Evolutionary conservation across 2,113 vertebrate genomes (phyloP).

Genomic region (Oreochromis aureus): DNA sequence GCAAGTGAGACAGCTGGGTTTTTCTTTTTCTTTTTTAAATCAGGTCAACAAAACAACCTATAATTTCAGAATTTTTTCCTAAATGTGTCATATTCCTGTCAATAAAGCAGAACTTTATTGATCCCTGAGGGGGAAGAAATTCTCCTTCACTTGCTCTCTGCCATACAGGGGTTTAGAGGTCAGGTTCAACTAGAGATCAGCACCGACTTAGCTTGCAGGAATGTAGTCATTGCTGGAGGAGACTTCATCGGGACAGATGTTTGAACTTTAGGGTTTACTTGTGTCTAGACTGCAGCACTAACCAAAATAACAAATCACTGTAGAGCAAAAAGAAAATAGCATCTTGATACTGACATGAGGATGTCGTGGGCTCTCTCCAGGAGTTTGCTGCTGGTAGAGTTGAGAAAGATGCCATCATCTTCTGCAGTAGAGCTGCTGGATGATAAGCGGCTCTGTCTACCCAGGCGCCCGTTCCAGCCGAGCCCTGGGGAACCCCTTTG

Average conservation of each 20-base stretch:
- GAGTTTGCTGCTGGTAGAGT: slow-evolving; percentile 87
- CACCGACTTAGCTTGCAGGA: not conserved
- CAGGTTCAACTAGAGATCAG: slow-evolving; percentile 6
- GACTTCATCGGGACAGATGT: not conserved
- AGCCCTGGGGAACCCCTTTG: slow-evolving; percentile 74
- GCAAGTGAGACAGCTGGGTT: not conserved
- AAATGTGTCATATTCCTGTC: not conserved
- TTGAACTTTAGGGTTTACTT: not conserved
- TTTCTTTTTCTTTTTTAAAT: not conserved
- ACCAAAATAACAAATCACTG: not conserved
- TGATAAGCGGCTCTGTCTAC: slow-evolving; percentile 71
- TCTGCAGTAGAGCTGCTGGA: slow-evolving; percentile 74
- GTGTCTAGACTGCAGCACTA: not conserved
- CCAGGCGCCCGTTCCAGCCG: slow-evolving; percentile 80
- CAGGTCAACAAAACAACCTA: not conserved
- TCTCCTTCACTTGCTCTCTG: not conserved
- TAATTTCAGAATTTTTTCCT: not conserved
- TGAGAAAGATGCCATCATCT: slow-evolving; percentile 90
- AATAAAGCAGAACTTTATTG: not conserved
- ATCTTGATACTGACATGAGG: slow-evolving; percentile 84
- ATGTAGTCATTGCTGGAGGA: slow-evolving; percentile 9
- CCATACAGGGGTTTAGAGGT: slow-evolving; percentile 9
- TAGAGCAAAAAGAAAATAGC: not conserved
- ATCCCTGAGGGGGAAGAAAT: slow-evolving; percentile 11
- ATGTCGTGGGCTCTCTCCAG: slow-evolving; percentile 95